Percentiles rank a stretch among this genome's conserved stretches.
Evolutionary conservation across 1,140 invertebrate genomes (phyloP).

Genomic region (Drosophila parabipectinata): DNA sequence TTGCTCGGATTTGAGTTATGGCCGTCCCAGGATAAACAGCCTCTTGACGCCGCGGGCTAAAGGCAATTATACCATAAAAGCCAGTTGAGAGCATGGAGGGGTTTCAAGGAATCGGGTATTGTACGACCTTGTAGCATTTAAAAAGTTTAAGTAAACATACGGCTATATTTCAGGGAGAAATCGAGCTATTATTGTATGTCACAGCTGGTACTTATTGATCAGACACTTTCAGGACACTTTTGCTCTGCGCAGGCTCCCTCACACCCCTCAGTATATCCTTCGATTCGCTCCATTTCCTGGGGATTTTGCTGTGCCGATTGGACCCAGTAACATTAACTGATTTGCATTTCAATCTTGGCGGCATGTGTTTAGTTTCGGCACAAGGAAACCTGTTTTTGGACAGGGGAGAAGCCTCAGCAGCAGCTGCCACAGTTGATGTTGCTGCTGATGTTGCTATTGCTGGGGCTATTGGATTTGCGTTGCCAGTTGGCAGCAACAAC

Average conservation of each 20-base stretch:
- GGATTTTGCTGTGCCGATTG: slow-evolving; percentile 3
- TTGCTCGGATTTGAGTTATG: slow-evolving; percentile 42
- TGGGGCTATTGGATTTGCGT: slow-evolving; percentile 21
- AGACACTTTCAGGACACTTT: not conserved
- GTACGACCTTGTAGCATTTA: not conserved
- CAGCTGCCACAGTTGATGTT: slow-evolving; percentile 52
- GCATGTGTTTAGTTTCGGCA: slow-evolving; percentile 78
- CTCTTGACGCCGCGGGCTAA: slow-evolving; percentile 28
- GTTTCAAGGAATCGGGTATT: not conserved
- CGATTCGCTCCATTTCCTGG: slow-evolving; percentile 3
- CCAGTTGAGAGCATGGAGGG: not conserved
- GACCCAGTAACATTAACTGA: slow-evolving; percentile 67
- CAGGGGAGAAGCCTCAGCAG: slow-evolving; percentile 29
- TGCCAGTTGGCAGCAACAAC: slow-evolving; percentile 44
- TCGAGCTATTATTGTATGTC: slow-evolving; percentile 2
- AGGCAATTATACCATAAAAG: slow-evolving; percentile 68
- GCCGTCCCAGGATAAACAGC: slow-evolving; percentile 10
- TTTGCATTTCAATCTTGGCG: slow-evolving; percentile 80
- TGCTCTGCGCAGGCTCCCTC: not conserved
- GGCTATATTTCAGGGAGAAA: not conserved
- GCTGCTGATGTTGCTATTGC: slow-evolving; percentile 22
- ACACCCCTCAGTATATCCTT: not conserved
- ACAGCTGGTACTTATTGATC: slow-evolving; percentile 5
- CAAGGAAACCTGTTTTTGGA: slow-evolving; percentile 57
- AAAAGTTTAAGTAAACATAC: not conserved